A percentile compares a stretch with the other conserved stretches of the same genome.
Conservation (phyloP, 2,797 vertebrate species). For the Alosa sapidissima region DNA sequence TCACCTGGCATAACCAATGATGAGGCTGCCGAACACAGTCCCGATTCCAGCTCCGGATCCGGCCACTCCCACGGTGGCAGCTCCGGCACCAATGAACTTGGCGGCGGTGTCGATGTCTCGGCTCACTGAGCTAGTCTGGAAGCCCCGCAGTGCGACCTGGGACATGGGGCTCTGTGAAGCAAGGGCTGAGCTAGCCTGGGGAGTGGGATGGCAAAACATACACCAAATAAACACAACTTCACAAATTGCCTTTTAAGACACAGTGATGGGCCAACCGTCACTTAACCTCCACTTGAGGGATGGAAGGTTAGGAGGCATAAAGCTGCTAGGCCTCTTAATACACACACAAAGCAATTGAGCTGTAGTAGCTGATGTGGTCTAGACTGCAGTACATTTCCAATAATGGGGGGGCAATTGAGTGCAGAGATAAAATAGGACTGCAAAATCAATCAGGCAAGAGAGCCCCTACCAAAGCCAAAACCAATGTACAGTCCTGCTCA, state of each 20-base stretch:
- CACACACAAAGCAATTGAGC: too few species aligned
- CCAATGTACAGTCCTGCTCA: conserved; percentile 52
- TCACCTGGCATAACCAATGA: conserved; percentile 99
- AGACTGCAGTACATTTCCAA: too few species aligned
- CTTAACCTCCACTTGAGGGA: too few species aligned
- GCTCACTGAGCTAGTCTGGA: conserved; percentile 95
- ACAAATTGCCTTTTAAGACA: neutral
- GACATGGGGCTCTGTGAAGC: conserved; percentile 82
- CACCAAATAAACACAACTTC: neutral
- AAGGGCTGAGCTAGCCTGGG: conserved; percentile 77
- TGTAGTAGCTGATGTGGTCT: too few species aligned
- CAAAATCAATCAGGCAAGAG: too few species aligned
- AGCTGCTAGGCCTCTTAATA: too few species aligned
- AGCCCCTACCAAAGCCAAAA: neutral
- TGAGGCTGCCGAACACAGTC: conserved; percentile 98
- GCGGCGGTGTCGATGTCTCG: conserved; percentile 98
- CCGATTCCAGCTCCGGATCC: conserved; percentile 99
- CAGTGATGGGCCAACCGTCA: too few species aligned
- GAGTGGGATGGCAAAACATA: conserved; percentile 25
- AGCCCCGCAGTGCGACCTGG: conserved; percentile 84
- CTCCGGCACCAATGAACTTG: conserved; percentile 98
- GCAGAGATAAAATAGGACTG: neutral
- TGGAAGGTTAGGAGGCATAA: too few species aligned
- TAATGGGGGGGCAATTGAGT: too few species aligned
- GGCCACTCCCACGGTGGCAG: conserved; percentile 97